Percentiles rank a stretch among this genome's conserved stretches.
phyloP scores from a whole-genome alignment of 2,113 vertebrate species.

The Sinocyclocheilus maitianheensis region DNA sequence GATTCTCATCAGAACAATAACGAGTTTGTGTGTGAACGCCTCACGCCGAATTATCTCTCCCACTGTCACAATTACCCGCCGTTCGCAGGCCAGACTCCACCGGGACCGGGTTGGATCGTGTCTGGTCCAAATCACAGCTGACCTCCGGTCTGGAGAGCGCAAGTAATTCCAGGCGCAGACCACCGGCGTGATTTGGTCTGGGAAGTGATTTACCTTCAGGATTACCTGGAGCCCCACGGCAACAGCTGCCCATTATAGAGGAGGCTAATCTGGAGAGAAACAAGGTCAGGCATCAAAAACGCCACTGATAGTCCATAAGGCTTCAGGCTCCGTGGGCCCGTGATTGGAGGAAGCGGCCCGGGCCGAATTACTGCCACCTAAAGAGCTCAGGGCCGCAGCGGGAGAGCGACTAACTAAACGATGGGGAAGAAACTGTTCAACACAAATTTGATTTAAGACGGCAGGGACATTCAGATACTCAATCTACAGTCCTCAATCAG shows the following conservation, averaged over 20 bases:
- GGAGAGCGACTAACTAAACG: background rate
- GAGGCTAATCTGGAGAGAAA: background rate
- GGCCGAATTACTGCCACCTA: no score
- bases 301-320: background rate
- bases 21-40: no score
- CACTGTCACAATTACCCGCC: no score
- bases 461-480: background rate
- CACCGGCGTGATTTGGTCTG: background rate
- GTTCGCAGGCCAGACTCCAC: background rate
- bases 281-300: background rate
- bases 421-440: background rate
- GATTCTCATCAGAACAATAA: no score
- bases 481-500: background rate
- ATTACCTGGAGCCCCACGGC: background rate
- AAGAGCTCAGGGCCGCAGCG: background rate
- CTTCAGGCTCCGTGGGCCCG: background rate
- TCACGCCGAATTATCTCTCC: no score
- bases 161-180: background rate
- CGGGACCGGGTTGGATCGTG: background rate
- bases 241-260: background rate
- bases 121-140: conserved; percentile 11
- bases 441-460: background rate
- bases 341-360: background rate
- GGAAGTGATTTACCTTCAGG: conserved; percentile 24
- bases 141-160: background rate